Base-by-base conservation (phyloP, 2,797 vertebrate genomes). In the Gobionotothen gibberifrons region DNA sequence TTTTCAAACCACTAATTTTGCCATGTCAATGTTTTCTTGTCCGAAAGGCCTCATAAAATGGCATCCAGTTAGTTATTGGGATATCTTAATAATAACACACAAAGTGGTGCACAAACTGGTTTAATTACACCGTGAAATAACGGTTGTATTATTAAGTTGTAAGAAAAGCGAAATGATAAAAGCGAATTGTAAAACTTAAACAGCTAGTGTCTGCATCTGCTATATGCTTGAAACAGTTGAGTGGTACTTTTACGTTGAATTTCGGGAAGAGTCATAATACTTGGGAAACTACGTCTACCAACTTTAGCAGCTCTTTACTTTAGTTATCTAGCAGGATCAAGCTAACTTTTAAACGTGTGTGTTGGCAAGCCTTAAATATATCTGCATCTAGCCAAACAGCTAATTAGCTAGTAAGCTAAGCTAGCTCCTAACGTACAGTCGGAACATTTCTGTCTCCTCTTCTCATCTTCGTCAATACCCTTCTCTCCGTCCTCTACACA, bases 401-500 rank as follows among this genome's bases (percentile, higher is more conserved):
- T 89, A 88, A 88, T 90, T 87, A 86, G 88, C 89, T 29, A 5
- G 12, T 7, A 26, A 72, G 90, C 89, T 91, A 90, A 82, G 87
- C 85, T 90, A 86, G 64, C 76, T 61, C 17, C 46, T 61, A 32
- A 32, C 43, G 59, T 61, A 39, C 51, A 65, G 78, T 76, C 43
- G 72, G 69, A 90, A 79, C 70, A 59, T 52, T 36, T 72, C 26
- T 26, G 72, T 85, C 79, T 80, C 76, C 59, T 85, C 79, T 72
- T 83, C 73, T 83, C 81, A 89, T 91, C 87, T 87, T 74, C 83
- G 82, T 83, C 85, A 69, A 69, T 92, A 89, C 79, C 88, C 79
- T 90, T 91, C 87, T 88, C 79, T 81, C 85, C 72, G 85, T 92
- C 88, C 88, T 90, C 84, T 87, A 72, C 68, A 73, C 81, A 72